Percentiles rank a stretch among this genome's conserved stretches.
These are phyloP conservation scores for Minunthozetes semirufus DNA, from an alignment of 2,888 invertebrate species.

Conservation along the genomic window DNA sequence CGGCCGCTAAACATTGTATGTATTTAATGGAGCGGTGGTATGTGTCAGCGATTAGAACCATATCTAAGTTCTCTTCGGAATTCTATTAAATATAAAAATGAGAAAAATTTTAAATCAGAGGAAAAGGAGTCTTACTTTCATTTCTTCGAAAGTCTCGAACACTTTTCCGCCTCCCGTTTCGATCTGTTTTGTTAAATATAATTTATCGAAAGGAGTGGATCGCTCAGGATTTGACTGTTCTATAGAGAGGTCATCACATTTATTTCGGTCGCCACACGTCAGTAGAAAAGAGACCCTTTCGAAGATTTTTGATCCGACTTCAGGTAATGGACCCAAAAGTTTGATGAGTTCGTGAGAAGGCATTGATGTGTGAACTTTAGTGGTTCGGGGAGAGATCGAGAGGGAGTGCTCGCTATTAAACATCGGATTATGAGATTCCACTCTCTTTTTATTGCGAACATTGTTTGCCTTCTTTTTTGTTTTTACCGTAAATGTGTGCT, in stretches of 20 bases:
- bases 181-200: constrained; percentile 45
- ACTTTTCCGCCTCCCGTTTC: constrained; percentile 46
- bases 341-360: constrained; percentile 34
- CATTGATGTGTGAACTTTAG: constrained; percentile 5
- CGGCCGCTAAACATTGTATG: constrained; percentile 47
- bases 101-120: background rate
- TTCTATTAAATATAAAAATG: constrained; percentile 16
- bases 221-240: constrained; percentile 31
- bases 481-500: background rate
- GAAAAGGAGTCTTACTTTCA: constrained; percentile 35
- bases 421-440: constrained; percentile 7
- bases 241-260: background rate
- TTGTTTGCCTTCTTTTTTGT: constrained; percentile 13
- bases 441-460: background rate
- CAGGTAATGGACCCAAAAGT: constrained; percentile 36
- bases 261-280: constrained; percentile 11
- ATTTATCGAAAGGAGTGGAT: constrained; percentile 46
- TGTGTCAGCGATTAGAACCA: constrained; percentile 46
- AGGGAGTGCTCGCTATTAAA: constrained; percentile 6
- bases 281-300: constrained; percentile 31
- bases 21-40: constrained; percentile 49
- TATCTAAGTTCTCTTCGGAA: constrained; percentile 38
- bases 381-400: constrained; percentile 20
- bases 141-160: constrained; percentile 43
- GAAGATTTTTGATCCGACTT: constrained; percentile 11